These are phyloP conservation scores for Nixonia krombeini DNA, from an alignment of 1,140 invertebrate species.

Conservation along the genomic window DNA sequence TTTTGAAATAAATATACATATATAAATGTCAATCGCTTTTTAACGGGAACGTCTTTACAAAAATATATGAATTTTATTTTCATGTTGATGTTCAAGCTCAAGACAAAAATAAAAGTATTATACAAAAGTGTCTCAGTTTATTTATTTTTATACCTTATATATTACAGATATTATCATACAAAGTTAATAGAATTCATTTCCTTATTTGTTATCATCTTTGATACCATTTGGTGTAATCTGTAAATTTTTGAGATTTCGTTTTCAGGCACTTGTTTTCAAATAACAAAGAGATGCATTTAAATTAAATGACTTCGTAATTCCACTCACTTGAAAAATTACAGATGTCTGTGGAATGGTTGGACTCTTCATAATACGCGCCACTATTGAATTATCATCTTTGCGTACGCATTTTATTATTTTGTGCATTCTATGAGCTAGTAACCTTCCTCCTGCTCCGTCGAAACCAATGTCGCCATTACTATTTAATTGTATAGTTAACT, in stretches of 20 bases:
- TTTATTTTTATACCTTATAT: conserved; percentile 13
- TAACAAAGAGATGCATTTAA: not conserved
- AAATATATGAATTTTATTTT: conserved; percentile 8
- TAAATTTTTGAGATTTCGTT: conserved; percentile 39
- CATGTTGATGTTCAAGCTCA: too few species aligned
- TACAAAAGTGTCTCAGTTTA: too few species aligned
- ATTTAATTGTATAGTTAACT: conserved; percentile 53
- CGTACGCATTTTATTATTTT: conserved; percentile 49
- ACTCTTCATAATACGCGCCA: conserved; percentile 52
- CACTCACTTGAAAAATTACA: conserved; percentile 51
- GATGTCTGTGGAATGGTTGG: conserved; percentile 44
- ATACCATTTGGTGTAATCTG: conserved; percentile 71
- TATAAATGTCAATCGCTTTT: too few species aligned
- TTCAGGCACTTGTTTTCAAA: not conserved
- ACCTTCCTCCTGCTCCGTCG: conserved; percentile 53
- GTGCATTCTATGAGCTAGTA: conserved; percentile 50
- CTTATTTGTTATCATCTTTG: conserved; percentile 65
- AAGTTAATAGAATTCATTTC: conserved; percentile 2
- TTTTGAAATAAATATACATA: not conserved
- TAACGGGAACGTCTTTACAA: not conserved
- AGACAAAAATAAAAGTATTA: too few species aligned
- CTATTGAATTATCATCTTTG: conserved; percentile 48
- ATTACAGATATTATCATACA: conserved; percentile 2
- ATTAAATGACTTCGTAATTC: conserved; percentile 4
- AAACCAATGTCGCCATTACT: conserved; percentile 41